Percentiles rank a stretch among this genome's conserved stretches.
phyloP scores from a whole-genome alignment of 2,888 invertebrate genomes.

The Lasioglossum oenotherae region DNA sequence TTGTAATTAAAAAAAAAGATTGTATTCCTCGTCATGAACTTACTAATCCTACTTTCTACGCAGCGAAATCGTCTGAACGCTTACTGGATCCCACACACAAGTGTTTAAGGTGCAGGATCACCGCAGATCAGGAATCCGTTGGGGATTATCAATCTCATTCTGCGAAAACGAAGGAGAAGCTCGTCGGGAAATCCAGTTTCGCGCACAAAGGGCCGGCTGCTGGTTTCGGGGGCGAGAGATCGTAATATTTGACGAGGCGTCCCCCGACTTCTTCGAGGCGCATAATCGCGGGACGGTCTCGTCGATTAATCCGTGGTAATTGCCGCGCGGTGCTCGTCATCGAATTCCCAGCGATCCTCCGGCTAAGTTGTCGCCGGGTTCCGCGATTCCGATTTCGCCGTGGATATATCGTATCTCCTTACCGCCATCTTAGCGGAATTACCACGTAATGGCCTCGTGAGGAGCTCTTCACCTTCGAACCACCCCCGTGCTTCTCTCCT shows the following conservation, averaged over 20 bases:
- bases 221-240: neutral
- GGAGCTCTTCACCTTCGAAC: slow-evolving; percentile 24
- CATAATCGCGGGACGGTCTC: slow-evolving; percentile 55
- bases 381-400: slow-evolving; percentile 52
- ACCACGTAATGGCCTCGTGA: slow-evolving; percentile 57
- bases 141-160: neutral
- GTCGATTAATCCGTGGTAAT: slow-evolving; percentile 68
- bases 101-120: neutral
- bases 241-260: neutral
- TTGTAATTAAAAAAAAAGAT: too few species aligned
- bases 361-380: slow-evolving; percentile 44
- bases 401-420: slow-evolving; percentile 54
- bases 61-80: neutral
- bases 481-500: neutral
- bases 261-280: slow-evolving; percentile 50
- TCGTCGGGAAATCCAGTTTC: slow-evolving; percentile 2
- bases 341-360: slow-evolving; percentile 63
- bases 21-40: neutral
- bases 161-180: neutral
- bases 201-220: neutral
- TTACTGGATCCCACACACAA: neutral
- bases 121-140: neutral
- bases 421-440: slow-evolving; percentile 67
- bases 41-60: neutral
- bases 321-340: slow-evolving; percentile 39